Conservation (phyloP, 2,797 vertebrate species). For the Florisuga fusca region DNA sequence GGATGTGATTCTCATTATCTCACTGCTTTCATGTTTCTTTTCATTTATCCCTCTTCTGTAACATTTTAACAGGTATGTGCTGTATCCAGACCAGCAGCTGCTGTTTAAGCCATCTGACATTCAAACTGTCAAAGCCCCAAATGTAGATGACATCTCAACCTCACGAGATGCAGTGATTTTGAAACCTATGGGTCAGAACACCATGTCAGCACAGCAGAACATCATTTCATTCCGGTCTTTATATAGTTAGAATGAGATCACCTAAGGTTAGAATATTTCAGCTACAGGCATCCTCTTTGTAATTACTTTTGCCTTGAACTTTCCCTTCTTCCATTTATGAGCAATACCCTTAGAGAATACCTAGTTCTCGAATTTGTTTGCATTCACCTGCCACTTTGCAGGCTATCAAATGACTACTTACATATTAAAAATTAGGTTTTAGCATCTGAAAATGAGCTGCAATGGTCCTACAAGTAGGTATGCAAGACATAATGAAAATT, state of each 20-base stretch:
- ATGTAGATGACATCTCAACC: neutral
- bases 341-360: neutral
- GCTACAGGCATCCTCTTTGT: slow-evolving; percentile 21
- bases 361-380: neutral
- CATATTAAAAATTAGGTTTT: neutral
- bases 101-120: neutral
- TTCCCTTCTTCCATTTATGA: slow-evolving; percentile 16
- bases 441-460: neutral
- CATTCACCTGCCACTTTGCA: neutral
- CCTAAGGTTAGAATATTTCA: slow-evolving; percentile 6
- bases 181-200: neutral
- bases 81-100: neutral
- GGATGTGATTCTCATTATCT: neutral
- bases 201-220: neutral
- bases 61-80: neutral
- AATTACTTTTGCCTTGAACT: neutral
- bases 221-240: neutral
- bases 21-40: neutral
- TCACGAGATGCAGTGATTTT: neutral
- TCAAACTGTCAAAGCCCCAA: neutral
- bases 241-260: neutral
- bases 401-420: neutral
- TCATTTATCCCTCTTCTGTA: neutral
- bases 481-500: neutral
- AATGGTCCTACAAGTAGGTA: neutral